Evolutionary conservation across 2,797 vertebrate genomes (phyloP), one percentile per base, ranked within the genome.

Genomic region (Dromococcyx pavoninus): DNA sequence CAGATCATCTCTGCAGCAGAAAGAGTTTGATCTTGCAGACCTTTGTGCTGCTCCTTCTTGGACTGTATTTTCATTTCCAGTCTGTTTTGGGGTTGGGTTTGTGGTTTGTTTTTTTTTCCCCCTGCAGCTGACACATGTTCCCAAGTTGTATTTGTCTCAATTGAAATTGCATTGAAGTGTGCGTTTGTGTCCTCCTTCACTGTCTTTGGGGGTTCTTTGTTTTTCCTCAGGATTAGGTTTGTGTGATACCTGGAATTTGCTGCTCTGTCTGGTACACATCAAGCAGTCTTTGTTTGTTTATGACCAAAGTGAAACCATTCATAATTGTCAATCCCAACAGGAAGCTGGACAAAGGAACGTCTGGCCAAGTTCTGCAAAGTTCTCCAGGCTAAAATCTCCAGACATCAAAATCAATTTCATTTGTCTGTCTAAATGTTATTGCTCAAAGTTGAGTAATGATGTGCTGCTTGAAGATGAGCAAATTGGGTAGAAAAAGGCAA

Each of bases 341-440:
- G 53, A 73, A 51, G 27, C 0, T 62, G 60, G 35, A 76, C 82
- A 23, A 81, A 56, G 54, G 28, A 89, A 41, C 3, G 7, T 78
- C 46, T 86, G 77, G 54, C 66, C 61, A 78, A 65, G 35, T 44
- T 75, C 43, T 58, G 50, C 62, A 61, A 43, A 75, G 71, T 57
- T 65, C 65, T 86, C 54, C 46, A 71, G 57, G 53, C 57, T 71
- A 6, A 78, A 89, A 10, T 64, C 69, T 85, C 14, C 64, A 91
- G 89, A 64, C 57, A 10, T 62, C 43, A 89, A 66, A 93, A 93
- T 70, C 82, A 21, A 66, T 91, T 83, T 37, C 4, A 41, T 92
- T 92, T 94, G 46, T 93, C 88, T 95, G 39, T 73, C 86, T 93
- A 56, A 86, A 86, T 35, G 66, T 73, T 92, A 32, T 27, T 84